A percentile compares a stretch with the other conserved stretches of the same genome.
These are phyloP conservation scores for Hyla sarda DNA, from an alignment of 2,113 vertebrate species.

Conservation along the genomic window DNA sequence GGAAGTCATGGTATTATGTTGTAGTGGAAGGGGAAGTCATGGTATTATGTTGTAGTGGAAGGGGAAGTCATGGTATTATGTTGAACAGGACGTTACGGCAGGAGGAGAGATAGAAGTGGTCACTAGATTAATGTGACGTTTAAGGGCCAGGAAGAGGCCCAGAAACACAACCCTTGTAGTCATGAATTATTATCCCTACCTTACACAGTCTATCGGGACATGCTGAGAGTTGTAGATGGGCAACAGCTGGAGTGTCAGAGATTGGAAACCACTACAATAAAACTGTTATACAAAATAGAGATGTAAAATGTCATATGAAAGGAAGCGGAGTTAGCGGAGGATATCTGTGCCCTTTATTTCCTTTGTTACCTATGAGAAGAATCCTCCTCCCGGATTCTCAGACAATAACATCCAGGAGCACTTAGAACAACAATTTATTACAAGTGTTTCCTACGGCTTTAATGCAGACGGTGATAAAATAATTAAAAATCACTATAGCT, in stretches of 20 bases:
- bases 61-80: no score
- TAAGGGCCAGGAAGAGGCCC: no score
- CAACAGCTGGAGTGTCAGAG: not conserved
- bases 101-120: no score
- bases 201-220: not conserved
- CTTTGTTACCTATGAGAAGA: not conserved
- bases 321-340: not conserved
- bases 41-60: no score
- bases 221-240: not conserved
- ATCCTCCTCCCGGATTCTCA: not conserved
- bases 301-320: not conserved
- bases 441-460: slow-evolving; percentile 6
- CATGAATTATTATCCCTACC: no score
- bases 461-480: slow-evolving; percentile 29
- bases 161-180: no score
- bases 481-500: slow-evolving; percentile 30
- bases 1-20: no score
- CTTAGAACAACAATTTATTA: not conserved
- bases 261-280: not conserved
- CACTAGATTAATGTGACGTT: no score
- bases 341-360: not conserved
- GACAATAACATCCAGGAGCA: not conserved
- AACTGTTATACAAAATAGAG: not conserved
- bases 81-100: no score
- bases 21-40: no score